phyloP scores from a whole-genome alignment of 2,888 invertebrate genomes.

The Heliconius ethilla region DNA sequence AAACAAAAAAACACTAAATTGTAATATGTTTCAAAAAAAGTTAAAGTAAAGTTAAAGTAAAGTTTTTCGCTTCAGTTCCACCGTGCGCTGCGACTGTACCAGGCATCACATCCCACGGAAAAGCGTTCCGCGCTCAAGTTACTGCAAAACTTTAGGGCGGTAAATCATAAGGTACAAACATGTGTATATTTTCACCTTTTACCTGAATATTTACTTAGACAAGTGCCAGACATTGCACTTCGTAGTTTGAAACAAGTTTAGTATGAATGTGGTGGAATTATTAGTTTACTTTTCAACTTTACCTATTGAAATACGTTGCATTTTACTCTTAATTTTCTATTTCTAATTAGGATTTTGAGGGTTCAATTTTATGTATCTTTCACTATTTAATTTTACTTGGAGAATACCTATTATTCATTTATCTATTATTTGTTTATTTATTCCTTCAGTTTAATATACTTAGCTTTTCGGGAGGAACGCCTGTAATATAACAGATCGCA shows the following conservation, averaged over 20 bases:
- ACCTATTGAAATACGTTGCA: not conserved
- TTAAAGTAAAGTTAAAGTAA: not conserved
- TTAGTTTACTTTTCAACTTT: not conserved
- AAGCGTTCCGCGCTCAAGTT: slow-evolving; percentile 68
- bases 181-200: slow-evolving; percentile 2
- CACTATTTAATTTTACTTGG: no score
- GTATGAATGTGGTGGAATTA: no score
- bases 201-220: slow-evolving; percentile 8
- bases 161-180: slow-evolving; percentile 64
- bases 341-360: not conserved
- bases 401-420: no score
- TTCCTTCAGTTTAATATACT: no score
- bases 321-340: not conserved
- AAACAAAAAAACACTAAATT: no score
- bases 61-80: slow-evolving; percentile 60
- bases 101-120: slow-evolving; percentile 68
- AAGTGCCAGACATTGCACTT: not conserved
- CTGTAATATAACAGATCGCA: no score
- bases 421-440: no score
- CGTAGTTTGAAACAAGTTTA: not conserved
- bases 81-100: slow-evolving; percentile 67
- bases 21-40: not conserved
- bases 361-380: no score
- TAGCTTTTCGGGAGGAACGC: no score
- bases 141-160: slow-evolving; percentile 66